A percentile compares a stretch with the other conserved stretches of the same genome.
Conservation (phyloP, 2,797 vertebrate species). For the Gobionotothen gibberifrons region DNA sequence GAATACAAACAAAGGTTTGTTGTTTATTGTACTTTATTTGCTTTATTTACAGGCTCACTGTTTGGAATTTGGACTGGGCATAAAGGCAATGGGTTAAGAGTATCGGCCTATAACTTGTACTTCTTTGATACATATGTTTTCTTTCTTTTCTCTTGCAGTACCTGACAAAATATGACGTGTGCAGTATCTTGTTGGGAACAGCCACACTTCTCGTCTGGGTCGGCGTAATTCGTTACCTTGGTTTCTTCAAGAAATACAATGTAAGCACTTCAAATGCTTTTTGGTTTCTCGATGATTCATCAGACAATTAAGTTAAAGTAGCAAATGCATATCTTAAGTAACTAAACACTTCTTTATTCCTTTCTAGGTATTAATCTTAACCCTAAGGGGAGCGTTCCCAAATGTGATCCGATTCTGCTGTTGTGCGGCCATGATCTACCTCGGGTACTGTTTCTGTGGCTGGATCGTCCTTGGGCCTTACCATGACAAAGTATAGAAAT, state of each 20-base stretch:
- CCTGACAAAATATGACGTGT: slow-evolving; percentile 92
- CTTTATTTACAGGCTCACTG: neutral
- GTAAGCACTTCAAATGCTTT: slow-evolving; percentile 78
- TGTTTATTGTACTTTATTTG: neutral
- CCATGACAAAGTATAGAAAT: slow-evolving; percentile 90
- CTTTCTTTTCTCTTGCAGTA: slow-evolving; percentile 78
- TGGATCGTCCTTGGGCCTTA: slow-evolving; percentile 98
- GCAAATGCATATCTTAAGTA: neutral
- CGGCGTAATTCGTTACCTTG: slow-evolving; percentile 94
- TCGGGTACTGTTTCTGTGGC: slow-evolving; percentile 97
- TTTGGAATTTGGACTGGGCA: neutral
- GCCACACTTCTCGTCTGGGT: slow-evolving; percentile 95
- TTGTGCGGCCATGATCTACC: slow-evolving; percentile 95
- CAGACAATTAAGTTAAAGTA: neutral
- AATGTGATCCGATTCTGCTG: slow-evolving; percentile 93
- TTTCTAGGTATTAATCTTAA: slow-evolving; percentile 93
- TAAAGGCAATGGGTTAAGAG: neutral
- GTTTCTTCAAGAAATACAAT: slow-evolving; percentile 97
- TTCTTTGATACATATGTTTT: neutral
- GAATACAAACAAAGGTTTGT: slow-evolving; percentile 93
- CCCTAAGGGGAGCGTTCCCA: slow-evolving; percentile 91
- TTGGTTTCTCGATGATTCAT: neutral
- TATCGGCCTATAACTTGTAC: neutral
- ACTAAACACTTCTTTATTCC: slow-evolving; percentile 4
- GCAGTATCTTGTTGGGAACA: slow-evolving; percentile 93